Evolutionary conservation across 2,797 vertebrate genomes (phyloP).

Genomic region (Mareca penelope): DNA sequence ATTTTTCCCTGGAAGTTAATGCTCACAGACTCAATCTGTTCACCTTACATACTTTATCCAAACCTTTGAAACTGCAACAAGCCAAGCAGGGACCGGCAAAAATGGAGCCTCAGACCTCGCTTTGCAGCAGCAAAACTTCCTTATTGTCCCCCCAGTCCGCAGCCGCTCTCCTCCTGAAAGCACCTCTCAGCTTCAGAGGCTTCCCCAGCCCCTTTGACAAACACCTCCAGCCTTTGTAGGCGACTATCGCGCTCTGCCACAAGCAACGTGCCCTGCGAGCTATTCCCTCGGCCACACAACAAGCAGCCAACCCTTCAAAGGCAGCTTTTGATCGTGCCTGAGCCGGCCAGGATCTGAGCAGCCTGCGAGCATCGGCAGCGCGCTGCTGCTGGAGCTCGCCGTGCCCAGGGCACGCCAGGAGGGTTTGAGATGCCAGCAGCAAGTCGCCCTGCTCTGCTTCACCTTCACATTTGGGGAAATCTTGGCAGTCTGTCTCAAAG

Average conservation of each 20-base stretch:
- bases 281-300: neutral
- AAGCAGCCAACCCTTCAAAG: neutral
- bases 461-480: neutral
- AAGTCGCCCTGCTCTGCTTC: neutral
- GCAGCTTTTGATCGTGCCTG: neutral
- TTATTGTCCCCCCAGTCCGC: neutral
- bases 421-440: neutral
- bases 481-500: neutral
- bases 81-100: neutral
- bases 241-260: neutral
- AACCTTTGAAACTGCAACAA: neutral
- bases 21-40: neutral
- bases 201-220: neutral
- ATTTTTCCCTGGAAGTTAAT: neutral
- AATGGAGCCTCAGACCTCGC: neutral
- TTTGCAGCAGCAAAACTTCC: neutral
- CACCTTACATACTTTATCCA: rapidly evolving
- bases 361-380: neutral
- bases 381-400: neutral
- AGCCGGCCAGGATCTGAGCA: rapidly evolving
- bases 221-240: conserved; percentile 23
- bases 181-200: conserved; percentile 41
- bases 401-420: neutral
- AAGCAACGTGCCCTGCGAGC: neutral
- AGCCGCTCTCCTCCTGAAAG: neutral